Base-by-base conservation (phyloP, 2,888 invertebrate genomes). In the Mongoloraphidia duomilia region DNA sequence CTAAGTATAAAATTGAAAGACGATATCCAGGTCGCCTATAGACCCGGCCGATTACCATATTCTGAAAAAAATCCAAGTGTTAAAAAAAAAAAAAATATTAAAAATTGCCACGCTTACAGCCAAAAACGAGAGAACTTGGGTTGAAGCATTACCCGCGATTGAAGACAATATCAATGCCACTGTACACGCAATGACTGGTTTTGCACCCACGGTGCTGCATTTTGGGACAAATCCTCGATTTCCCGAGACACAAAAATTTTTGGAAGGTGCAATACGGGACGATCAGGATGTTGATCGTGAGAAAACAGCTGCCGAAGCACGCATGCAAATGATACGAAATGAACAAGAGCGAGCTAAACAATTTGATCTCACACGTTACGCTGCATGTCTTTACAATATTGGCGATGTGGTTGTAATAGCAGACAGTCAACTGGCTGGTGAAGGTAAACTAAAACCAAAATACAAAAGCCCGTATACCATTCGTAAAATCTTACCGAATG, bases 1-100 rank as follows among this genome's bases (percentile, higher is more conserved):
- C 50, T 55, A 44, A 46, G 6, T 2, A 55, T 56, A 33, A 37
- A 39, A 41, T 35, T 55, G 40, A 51, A 52, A 45, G 49, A 54
- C 37, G 34, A 34, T 33, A 46, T 41, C 12, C 56, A 52, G 35
- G 49, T 55, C 13, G 49, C 45, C 11, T 49, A 54, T 46, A 52
- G 50, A 35, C 50, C 56, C 9, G 47, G 58, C 49, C 50, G 58
- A 44, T 46, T 59, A 38, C 43, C 56, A 12, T 47, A 43, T 39
- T 49, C 47, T 8, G 56, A n/a, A 59, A 50, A 47, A 48, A 44
- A 46, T 49, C 33, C 49, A 52, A 49, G 53, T 59, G 33, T 50
- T 46, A 52, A 39, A 44, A 51, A 52, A 17, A 54, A 49, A 39
- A 52, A 54, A 14, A 50, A 50, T 35, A 52, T 51, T 11, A 47